These are phyloP conservation scores for Smithornis capensis DNA, from an alignment of 2,113 vertebrate genomes.

Conservation along the genomic window DNA sequence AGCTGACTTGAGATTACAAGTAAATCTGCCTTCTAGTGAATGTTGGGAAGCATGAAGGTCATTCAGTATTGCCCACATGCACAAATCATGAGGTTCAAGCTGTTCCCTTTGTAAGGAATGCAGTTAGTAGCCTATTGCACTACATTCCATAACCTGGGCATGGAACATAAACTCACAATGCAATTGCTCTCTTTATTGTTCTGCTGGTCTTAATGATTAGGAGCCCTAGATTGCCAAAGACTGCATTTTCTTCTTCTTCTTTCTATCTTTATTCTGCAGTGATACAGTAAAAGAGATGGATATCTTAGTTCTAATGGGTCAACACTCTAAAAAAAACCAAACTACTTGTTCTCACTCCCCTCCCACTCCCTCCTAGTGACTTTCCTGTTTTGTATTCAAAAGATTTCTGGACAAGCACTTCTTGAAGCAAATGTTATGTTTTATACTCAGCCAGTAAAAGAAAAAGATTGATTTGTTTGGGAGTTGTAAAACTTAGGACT, in stretches of 20 bases:
- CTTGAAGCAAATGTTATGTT: conserved; percentile 25
- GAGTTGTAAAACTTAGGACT: background rate
- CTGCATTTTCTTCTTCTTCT: background rate
- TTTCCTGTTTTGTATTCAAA: background rate
- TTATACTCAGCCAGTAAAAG: conserved; percentile 7
- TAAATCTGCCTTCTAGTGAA: conserved; percentile 15
- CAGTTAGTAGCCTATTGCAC: conserved; percentile 25
- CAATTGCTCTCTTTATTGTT: conserved; percentile 42
- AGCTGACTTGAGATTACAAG: background rate
- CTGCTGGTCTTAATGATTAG: background rate
- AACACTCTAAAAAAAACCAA: background rate
- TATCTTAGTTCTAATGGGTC: background rate
- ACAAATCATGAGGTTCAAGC: conserved; percentile 28
- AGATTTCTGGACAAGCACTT: background rate
- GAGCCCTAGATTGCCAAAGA: background rate
- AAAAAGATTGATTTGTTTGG: background rate
- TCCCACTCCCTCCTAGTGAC: background rate
- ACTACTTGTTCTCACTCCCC: background rate
- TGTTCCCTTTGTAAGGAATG: conserved; percentile 21
- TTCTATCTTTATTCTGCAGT: background rate
- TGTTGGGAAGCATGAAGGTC: conserved; percentile 31
- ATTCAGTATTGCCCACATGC: background rate
- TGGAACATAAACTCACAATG: conserved; percentile 43
- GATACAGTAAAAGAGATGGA: background rate
- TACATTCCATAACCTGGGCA: conserved; percentile 34